Base-by-base conservation (phyloP, 2,113 vertebrate genomes). In the Mormoops blainvillei region DNA sequence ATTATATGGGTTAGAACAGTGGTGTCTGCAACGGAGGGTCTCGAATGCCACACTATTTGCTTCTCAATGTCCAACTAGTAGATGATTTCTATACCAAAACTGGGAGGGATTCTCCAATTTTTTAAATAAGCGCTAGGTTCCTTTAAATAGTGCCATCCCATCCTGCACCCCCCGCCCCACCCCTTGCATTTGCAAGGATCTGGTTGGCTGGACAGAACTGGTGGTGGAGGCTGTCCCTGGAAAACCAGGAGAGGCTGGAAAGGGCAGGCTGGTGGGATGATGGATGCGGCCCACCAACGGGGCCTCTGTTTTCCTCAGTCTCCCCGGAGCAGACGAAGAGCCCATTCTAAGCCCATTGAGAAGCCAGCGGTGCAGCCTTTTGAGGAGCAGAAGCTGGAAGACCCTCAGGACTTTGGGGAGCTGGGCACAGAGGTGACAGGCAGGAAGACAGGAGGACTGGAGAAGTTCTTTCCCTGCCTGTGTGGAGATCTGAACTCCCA, bases 291-390 rank as follows among this genome's bases (percentile, higher is more conserved):
- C 65, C 26, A 48, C 68, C 71, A 77, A 2, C 26, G 7, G 26
- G 20, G 33, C 76, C 54, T 85, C 81, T 65, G 48, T 98, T 67
- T 95, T 81, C 80, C 28, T 91, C 71, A 97, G 97, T 33, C 78
- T 73, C 48, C 48, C 31, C 14, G 33, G 54, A 36, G 20, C 48
- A 48, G 12, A 31, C 18, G 0, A 20, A 81, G 6, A 41, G 33
- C 13, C 28, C 12, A 1, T 54, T 26, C 19, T 13, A 41, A 54
- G 61, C 43, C 82, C 2, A 0, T 26, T 38, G 45, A 26, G 48
- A 61, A 71, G 33, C 36, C 83, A 18, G 24, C 4, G 14, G 52
- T 2, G 5, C 58, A 50, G 26, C 70, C 83, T 52, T 2, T 31
- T 24, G 71, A 85, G 74, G 14, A 80, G 26, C 61, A 61, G n/a